Evolutionary conservation across 2,113 vertebrate species (phyloP), one percentile per base, ranked within the genome.

Genomic region (Sylvia atricapilla): DNA sequence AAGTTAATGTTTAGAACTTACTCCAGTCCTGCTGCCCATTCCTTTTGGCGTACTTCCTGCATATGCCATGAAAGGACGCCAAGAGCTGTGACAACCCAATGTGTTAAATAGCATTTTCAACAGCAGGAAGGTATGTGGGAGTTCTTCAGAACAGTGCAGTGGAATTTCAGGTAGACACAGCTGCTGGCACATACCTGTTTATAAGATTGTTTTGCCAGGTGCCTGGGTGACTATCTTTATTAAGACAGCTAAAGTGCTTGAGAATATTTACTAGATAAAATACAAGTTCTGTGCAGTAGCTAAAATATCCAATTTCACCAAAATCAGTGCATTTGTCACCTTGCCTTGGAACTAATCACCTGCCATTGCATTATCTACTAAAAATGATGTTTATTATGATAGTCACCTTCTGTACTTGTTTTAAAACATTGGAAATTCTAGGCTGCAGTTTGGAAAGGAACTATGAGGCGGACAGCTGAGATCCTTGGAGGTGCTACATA

Each of bases 41-140:
- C 37, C 8, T 37, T 37, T 37, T 37, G 37, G 37, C 37, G 10
- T 37, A 37, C 37, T 37, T 37, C 31, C 37, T 67, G 30, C 41
- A 7, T 14, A 9, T 28, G 44, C 44, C 9, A 4, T 18, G 59
- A 49, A 31, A 17, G 20, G 23, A 27, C 16, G 15, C 35, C 0
- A 2, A 62, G 39, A 66, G 24, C n/a, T n/a, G 1, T 44, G 37
- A 56, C 4, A 3, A 7, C 25, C 23, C 0, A 22, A 6, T 6
- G 24, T 5, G 1, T 58, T 28, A 67, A 58, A 44, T 13, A 33
- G 50, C 19, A 13, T 30, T 53, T 87, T 46, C 70, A 59, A 2
- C 37, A 80, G 6, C 43, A 17, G 21, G 44, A 59, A 64, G 10
- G 35, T 39, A 27, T 2, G 1, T 0, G 0, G 7, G 10, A 47